phyloP scores from a whole-genome alignment of 2,888 invertebrate species.

The Anticlea derivata region DNA sequence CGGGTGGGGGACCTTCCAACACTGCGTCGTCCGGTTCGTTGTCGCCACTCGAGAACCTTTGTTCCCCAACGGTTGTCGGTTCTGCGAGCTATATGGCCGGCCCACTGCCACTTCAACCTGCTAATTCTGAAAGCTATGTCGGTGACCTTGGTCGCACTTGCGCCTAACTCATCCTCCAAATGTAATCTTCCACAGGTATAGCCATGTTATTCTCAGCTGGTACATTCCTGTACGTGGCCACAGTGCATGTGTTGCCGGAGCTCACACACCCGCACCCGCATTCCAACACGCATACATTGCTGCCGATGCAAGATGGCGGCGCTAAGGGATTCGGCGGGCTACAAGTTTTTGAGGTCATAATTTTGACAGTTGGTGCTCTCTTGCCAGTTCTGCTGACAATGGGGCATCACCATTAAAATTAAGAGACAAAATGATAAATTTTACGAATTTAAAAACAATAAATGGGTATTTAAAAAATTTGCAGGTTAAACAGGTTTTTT shows the following conservation, averaged over 20 bases:
- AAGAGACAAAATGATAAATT: too few species aligned
- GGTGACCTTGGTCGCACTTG: too few species aligned
- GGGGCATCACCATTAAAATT: constrained; percentile 92
- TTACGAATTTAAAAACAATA: too few species aligned
- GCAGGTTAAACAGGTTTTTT: not conserved
- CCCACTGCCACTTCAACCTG: too few species aligned
- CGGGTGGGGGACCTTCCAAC: too few species aligned
- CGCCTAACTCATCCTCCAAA: too few species aligned
- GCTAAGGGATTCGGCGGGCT: constrained; percentile 82
- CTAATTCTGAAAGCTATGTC: too few species aligned
- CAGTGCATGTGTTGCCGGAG: constrained; percentile 99
- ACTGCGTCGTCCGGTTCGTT: too few species aligned
- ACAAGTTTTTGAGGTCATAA: constrained; percentile 90
- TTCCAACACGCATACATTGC: constrained; percentile 65
- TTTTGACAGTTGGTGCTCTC: constrained; percentile 93
- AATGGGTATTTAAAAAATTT: too few species aligned
- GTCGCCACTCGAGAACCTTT: too few species aligned
- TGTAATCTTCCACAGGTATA: constrained; percentile 85
- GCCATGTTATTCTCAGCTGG: constrained; percentile 99
- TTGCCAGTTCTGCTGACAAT: constrained; percentile 95
- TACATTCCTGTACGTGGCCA: constrained; percentile 99
- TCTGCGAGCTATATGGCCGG: too few species aligned
- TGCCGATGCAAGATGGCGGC: constrained; percentile 65
- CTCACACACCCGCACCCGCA: constrained; percentile 85
- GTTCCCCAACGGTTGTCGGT: too few species aligned